Evolutionary conservation across 2,797 vertebrate genomes (phyloP), one percentile per base, ranked within the genome.

Genomic region (Borostomias antarcticus): DNA sequence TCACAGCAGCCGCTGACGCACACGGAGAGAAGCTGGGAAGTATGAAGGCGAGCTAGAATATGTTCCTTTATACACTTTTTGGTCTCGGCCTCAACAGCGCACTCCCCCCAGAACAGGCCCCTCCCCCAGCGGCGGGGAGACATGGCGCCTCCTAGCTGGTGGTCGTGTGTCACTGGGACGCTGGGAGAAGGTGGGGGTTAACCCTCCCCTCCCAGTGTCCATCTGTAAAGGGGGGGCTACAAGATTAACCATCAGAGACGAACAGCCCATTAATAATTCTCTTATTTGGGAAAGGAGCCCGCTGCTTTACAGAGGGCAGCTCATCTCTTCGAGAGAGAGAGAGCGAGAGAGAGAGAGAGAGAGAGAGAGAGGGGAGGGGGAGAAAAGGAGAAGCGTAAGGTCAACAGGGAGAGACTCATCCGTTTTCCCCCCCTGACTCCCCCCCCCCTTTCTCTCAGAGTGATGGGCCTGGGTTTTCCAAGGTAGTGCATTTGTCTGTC

Each of bases 401-500:
- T 94, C 89, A 92, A 92, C 89, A 76, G 89, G 91, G 93, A 94
- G 92, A 94, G 92, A 88, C 93, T 89, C 82, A 77, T 84, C 79
- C 91, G 86, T 92, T 91, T 81, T 85, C 76, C 76, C 72, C 58
- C 66, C 23, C 48, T 21, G 3, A 29, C 72, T 68, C 74, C 75
- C 79, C 87, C 85, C 76, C 74, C 69, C 65, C n/a, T 11, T 66
- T 56, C 84, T 78, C 79, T 83, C 79, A 93, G 94, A 97, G 92
- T 96, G 96, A 97, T 98, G 91, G 95, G 92, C 90, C 93, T 83
- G 91, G 95, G 91, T 96, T 96, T 97, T 96, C 90, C 62, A 92
- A 96, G 94, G 95, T 92, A 95, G 94, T 94, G 92, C 94, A 98
- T 99, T 98, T 98, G 96, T 98, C 97, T 98, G 96, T 98, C 97